These are phyloP conservation scores for Gallinago paraguaiae DNA, from an alignment of 2,113 vertebrate genomes.

Conservation along the genomic window DNA sequence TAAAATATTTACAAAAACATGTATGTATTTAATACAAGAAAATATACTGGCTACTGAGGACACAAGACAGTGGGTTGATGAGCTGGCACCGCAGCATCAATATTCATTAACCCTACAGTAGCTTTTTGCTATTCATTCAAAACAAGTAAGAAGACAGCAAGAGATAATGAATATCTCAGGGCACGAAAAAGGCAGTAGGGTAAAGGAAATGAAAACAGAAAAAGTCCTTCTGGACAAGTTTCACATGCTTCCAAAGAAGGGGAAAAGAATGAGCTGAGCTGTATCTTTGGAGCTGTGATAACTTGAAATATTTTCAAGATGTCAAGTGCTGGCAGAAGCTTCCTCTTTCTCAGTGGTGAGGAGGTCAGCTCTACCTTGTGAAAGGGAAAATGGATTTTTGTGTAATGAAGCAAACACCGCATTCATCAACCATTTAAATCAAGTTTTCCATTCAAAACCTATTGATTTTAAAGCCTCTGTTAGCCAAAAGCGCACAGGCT, in stretches of 20 bases:
- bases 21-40: background rate
- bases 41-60: background rate
- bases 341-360: constrained; percentile 12
- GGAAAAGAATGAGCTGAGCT: background rate
- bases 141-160: background rate
- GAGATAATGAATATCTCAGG: background rate
- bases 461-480: constrained; percentile 67
- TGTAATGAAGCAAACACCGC: constrained; percentile 38
- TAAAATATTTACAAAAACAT: background rate
- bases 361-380: constrained; percentile 53
- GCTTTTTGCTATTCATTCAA: background rate
- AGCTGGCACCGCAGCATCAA: background rate
- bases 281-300: background rate
- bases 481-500: constrained; percentile 52
- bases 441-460: constrained; percentile 67
- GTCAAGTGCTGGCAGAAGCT: constrained; percentile 1
- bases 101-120: background rate
- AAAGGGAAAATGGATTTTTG: constrained; percentile 57
- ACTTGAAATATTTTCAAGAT: constrained; percentile 28
- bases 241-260: background rate
- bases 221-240: background rate
- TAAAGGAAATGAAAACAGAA: constrained; percentile 2
- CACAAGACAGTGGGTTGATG: background rate
- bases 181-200: background rate
- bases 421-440: constrained; percentile 64